Percentiles rank a stretch among this genome's conserved stretches.
phyloP scores from a whole-genome alignment of 2,113 vertebrate genomes.

The Labrus mixtus region DNA sequence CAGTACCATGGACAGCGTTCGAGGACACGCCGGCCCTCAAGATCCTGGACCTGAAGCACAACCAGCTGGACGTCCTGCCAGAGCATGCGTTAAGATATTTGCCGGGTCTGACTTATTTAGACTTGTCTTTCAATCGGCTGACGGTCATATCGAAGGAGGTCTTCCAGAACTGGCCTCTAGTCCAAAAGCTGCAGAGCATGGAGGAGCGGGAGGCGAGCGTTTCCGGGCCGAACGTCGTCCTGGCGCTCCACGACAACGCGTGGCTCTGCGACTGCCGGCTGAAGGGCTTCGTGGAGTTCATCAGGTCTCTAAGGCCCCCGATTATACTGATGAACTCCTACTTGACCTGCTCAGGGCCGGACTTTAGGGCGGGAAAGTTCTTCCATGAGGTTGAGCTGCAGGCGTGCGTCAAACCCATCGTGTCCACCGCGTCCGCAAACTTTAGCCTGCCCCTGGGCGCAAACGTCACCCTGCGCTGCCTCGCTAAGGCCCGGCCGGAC shows the following conservation, averaged over 20 bases:
- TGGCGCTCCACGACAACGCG: slow-evolving; percentile 91
- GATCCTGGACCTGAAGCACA: slow-evolving; percentile 93
- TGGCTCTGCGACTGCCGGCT: slow-evolving; percentile 94
- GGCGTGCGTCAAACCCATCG: slow-evolving; percentile 86
- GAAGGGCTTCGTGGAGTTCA: slow-evolving; percentile 90
- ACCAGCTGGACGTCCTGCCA: slow-evolving; percentile 89
- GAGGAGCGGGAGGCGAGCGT: slow-evolving; percentile 53
- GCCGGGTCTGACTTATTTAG: slow-evolving; percentile 91
- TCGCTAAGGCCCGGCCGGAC: slow-evolving; percentile 86
- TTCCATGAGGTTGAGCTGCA: slow-evolving; percentile 89
- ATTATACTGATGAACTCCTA: slow-evolving; percentile 94
- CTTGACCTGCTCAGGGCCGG: slow-evolving; percentile 88
- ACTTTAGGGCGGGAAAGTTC: slow-evolving; percentile 86
- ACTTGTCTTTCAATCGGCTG: slow-evolving; percentile 93
- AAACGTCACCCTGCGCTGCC: slow-evolving; percentile 87
- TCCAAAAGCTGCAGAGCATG: slow-evolving; percentile 79
- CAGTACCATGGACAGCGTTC: slow-evolving; percentile 94
- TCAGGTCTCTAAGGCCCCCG: slow-evolving; percentile 84
- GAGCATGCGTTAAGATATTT: slow-evolving; percentile 90
- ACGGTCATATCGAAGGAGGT: slow-evolving; percentile 91
- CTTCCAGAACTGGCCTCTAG: slow-evolving; percentile 90
- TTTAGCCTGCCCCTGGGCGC: slow-evolving; percentile 83
- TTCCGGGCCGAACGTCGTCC: slow-evolving; percentile 77
- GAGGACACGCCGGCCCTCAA: slow-evolving; percentile 85
- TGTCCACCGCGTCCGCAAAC: slow-evolving; percentile 80